phyloP scores from a whole-genome alignment of 1,140 invertebrate genomes.

The Harpegnathos saltator region DNA sequence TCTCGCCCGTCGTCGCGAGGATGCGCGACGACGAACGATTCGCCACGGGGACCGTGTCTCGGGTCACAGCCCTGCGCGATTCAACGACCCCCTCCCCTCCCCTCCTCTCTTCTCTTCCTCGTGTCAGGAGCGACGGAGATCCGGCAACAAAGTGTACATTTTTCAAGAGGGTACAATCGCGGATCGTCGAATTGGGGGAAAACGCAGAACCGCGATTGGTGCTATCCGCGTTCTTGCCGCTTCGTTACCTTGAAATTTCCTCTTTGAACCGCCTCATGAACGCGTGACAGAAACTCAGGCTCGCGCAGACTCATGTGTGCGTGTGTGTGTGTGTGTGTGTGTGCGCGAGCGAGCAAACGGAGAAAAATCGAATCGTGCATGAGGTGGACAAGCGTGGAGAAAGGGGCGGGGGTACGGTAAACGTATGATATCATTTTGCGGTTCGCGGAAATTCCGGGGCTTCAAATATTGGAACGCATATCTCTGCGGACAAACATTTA shows the following conservation, averaged over 20 bases:
- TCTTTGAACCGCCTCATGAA: slow-evolving; percentile 10
- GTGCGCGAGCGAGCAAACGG: background rate
- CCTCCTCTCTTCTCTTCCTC: too few relatives aligned
- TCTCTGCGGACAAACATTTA: slow-evolving; percentile 70
- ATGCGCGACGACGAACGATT: slow-evolving; percentile 58
- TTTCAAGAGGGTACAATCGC: background rate
- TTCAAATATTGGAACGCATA: slow-evolving; percentile 71
- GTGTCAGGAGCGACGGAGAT: background rate
- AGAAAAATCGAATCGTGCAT: slow-evolving; percentile 43
- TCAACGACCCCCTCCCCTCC: too few relatives aligned
- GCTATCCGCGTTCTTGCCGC: background rate
- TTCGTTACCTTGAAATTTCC: background rate
- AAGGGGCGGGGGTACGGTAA: slow-evolving; percentile 24
- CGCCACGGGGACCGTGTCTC: slow-evolving; percentile 38
- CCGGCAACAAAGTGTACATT: slow-evolving; percentile 14
- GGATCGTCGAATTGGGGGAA: background rate
- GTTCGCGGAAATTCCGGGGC: slow-evolving; percentile 68
- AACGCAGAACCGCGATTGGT: background rate
- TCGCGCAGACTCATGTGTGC: too few relatives aligned
- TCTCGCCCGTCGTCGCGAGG: slow-evolving; percentile 27
- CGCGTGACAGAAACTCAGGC: slow-evolving; percentile 7
- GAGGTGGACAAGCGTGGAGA: slow-evolving; percentile 34
- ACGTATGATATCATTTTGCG: slow-evolving; percentile 70
- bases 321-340: slow-evolving; percentile 7
- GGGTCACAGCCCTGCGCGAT: slow-evolving; percentile 43